Base-by-base conservation (phyloP, 1,140 invertebrate genomes). In the Microplitis demolitor region DNA sequence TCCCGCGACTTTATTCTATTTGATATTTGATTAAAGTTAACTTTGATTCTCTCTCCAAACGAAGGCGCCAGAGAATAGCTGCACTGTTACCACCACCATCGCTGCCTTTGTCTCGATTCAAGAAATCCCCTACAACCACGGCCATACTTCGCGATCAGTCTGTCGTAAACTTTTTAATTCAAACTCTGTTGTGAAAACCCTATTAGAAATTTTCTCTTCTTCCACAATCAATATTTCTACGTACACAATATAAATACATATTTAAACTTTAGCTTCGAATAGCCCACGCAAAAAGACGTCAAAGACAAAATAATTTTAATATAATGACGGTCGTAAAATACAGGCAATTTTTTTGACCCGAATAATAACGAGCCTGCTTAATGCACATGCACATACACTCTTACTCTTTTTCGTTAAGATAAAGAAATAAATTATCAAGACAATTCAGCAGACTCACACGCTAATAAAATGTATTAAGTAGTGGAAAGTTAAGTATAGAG, bases 11-110 rank as follows among this genome's bases (percentile, higher is more conserved):
- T 73, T 66, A 72, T 72, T 78, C 72, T 74, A 77, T 80, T 79
- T 80, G 78, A 78, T 80, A 80, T 82, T 81, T 83, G 79, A 83
- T 83, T 83, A 83, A 82, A 80, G 72, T 80, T 78, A 75, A 81
- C 80, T 80, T 78, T 74, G 72, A 78, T 78, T 76, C 70, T 68
- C 31, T 39, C 54, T 64, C 67, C 69, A 16, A 70, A 53, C 58
- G 58, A 51, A 62, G 58, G 35, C 56, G 45, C 56, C 4, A 33
- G 24, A 61, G 56, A 54, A 63, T 39, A 24, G 39, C 16, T 50
- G 33, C 16, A 61, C n/a, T 11, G 54, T 33, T 24, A 34, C 39
- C 39, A 45, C 6, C 39, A 45, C 39, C 11, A 24, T 11, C 39
- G 3, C 64, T 13, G 24, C 13, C 39, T 75, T 72, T 75, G 74